These are phyloP conservation scores for Serinus canaria DNA, from an alignment of 2,113 vertebrate species.

Conservation along the genomic window DNA sequence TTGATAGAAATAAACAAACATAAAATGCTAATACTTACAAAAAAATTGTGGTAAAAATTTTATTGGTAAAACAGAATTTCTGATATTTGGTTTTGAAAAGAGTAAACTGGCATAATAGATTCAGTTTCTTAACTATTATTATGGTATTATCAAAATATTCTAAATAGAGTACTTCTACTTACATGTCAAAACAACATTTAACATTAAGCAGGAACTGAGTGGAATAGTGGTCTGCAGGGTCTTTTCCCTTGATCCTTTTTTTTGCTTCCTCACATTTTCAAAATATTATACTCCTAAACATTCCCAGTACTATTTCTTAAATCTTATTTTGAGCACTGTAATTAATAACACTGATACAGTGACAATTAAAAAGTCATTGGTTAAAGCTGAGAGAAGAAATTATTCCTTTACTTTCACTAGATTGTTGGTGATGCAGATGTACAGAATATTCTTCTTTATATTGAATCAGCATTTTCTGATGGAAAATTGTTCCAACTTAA, in stretches of 20 bases:
- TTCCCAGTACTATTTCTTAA: not conserved
- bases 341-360: not conserved
- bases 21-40: not conserved
- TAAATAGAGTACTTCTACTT: not conserved
- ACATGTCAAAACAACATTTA: not conserved
- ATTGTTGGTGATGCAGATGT: not conserved
- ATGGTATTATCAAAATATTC: not conserved
- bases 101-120: not conserved
- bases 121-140: not conserved
- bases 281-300: not conserved
- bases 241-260: not conserved
- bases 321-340: not conserved
- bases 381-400: not conserved
- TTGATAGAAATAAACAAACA: not conserved
- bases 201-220: not conserved
- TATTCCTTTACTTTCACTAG: not conserved
- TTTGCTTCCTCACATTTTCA: not conserved
- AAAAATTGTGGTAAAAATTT: not conserved
- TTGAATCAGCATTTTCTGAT: not conserved
- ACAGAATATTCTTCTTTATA: not conserved
- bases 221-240: not conserved
- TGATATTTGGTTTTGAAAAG: not conserved
- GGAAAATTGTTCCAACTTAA: not conserved
- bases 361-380: not conserved
- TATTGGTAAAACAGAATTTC: not conserved